phyloP scores from a whole-genome alignment of 2,113 vertebrate genomes.

The Aspidoscelis tigris region DNA sequence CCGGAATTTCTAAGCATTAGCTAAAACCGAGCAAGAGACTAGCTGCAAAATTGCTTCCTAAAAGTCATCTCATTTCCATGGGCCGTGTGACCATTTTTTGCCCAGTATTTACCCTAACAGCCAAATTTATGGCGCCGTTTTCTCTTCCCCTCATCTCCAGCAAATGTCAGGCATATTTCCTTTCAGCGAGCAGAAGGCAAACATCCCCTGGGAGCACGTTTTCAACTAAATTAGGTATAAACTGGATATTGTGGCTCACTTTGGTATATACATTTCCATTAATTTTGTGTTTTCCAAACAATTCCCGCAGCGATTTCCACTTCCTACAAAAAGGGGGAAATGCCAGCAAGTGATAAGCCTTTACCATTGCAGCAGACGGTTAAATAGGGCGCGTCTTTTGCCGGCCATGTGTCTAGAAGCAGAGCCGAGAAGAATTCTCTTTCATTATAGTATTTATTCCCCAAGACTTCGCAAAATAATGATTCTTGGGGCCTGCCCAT shows the following conservation, averaged over 20 bases:
- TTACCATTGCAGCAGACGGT: not conserved
- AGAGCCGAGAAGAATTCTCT: not conserved
- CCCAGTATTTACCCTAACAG: not conserved
- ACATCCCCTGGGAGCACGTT: not conserved
- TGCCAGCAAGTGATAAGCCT: not conserved
- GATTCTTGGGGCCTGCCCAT: not conserved
- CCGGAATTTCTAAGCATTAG: not conserved
- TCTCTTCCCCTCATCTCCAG: not conserved
- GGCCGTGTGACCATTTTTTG: not conserved
- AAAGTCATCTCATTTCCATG: not conserved
- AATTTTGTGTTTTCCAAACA: not conserved
- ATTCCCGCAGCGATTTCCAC: not conserved
- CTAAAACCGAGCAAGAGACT: slow-evolving; percentile 2
- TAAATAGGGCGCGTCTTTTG: not conserved
- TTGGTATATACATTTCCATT: slow-evolving; percentile 5
- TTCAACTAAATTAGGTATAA: slow-evolving; percentile 8
- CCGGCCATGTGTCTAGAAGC: not conserved
- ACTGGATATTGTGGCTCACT: not conserved
- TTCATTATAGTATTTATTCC: slow-evolving; percentile 19
- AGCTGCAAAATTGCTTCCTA: not conserved
- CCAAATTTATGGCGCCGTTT: not conserved
- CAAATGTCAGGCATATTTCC: slow-evolving; percentile 2
- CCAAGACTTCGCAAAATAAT: slow-evolving; percentile 34
- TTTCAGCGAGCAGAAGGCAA: not conserved
- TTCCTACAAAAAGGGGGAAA: not conserved